Percentiles rank a stretch among this genome's conserved stretches.
phyloP scores from a whole-genome alignment of 2,888 invertebrate genomes.

The Craniophora ligustri region DNA sequence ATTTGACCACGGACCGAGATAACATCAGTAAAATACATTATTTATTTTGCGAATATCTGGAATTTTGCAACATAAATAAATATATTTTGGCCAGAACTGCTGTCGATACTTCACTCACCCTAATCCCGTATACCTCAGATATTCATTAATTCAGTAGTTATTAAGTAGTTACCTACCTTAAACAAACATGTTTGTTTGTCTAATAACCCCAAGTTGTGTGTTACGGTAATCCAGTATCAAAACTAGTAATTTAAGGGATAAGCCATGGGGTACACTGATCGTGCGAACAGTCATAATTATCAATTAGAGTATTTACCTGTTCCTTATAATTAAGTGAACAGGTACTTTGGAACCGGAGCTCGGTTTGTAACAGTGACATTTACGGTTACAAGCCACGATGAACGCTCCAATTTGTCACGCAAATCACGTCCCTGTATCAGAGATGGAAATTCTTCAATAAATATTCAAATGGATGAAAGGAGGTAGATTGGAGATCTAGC shows the following conservation, averaged over 20 bases:
- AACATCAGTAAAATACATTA: too few species aligned
- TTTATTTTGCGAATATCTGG: too few species aligned
- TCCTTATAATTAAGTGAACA: conserved; percentile 17
- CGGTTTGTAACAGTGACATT: conserved; percentile 4
- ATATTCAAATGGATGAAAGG: conserved; percentile 46
- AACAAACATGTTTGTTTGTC: conserved; percentile 12
- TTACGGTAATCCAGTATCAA: conserved; percentile 16
- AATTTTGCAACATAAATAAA: too few species aligned
- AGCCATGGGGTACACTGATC: conserved; percentile 8
- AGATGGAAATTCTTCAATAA: conserved; percentile 40
- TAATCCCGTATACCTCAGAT: not conserved
- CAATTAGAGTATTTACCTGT: conserved; percentile 10
- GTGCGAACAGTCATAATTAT: conserved; percentile 18
- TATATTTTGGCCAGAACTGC: too few species aligned
- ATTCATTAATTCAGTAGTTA: conserved; percentile 7
- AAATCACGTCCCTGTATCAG: conserved; percentile 21
- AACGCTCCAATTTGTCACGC: conserved; percentile 14
- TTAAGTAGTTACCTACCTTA: too few species aligned
- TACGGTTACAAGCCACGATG: not conserved
- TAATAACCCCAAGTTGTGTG: conserved; percentile 3
- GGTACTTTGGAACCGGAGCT: conserved; percentile 2
- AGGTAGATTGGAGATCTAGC: conserved; percentile 15
- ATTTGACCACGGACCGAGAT: too few species aligned
- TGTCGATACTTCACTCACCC: too few species aligned
- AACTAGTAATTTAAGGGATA: conserved; percentile 22